Evolutionary conservation across 2,113 vertebrate species (phyloP).

Genomic region (Corydoras sp.): DNA sequence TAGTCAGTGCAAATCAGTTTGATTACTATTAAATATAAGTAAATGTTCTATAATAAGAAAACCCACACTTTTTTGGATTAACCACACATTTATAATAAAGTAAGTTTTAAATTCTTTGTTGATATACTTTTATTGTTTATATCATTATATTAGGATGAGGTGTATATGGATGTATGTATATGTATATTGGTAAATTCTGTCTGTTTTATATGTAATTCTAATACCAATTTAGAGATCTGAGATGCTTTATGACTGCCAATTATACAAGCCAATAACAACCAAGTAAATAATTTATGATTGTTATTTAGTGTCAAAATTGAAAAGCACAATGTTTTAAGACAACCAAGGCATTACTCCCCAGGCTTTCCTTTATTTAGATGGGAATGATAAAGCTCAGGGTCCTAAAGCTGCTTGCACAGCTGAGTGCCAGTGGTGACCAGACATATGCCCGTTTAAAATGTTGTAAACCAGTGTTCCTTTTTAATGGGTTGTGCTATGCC

Average conservation of each 20-base stretch:
- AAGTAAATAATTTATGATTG: constrained; percentile 47
- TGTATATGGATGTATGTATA: no score
- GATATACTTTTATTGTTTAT: no score
- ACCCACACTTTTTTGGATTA: no score
- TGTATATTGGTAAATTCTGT: background rate
- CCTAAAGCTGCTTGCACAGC: constrained; percentile 38
- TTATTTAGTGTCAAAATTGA: constrained; percentile 50
- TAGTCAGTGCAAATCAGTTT: no score
- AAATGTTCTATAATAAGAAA: no score
- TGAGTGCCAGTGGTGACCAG: constrained; percentile 41
- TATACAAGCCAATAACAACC: constrained; percentile 45
- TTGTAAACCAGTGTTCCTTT: constrained; percentile 45
- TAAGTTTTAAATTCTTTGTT: no score
- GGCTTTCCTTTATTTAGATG: constrained; percentile 33
- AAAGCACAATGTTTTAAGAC: constrained; percentile 33
- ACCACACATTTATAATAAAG: no score
- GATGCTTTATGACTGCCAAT: constrained; percentile 37
- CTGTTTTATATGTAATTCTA: constrained; percentile 29
- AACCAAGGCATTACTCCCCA: constrained; percentile 22
- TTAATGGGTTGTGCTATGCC: constrained; percentile 43
- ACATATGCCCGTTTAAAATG: constrained; percentile 46
- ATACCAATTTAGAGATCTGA: background rate
- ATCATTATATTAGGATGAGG: no score
- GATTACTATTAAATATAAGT: no score
- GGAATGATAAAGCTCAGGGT: constrained; percentile 31